These are phyloP conservation scores for Orthosia gracilis DNA, from an alignment of 2,888 invertebrate species.

Conservation along the genomic window DNA sequence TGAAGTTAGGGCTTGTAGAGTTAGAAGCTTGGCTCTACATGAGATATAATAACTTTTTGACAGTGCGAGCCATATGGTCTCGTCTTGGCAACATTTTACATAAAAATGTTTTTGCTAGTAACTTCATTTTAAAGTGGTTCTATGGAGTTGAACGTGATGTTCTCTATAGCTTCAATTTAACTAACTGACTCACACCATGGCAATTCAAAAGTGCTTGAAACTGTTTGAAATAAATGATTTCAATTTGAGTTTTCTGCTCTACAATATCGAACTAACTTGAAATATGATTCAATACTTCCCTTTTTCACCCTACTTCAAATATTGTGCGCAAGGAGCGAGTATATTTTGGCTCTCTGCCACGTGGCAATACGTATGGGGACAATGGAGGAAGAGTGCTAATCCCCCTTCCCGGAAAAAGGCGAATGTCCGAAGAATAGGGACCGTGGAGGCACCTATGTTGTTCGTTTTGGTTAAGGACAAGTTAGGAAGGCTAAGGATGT, in stretches of 20 bases:
- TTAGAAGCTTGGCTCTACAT: too few species aligned
- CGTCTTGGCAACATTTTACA: too few species aligned
- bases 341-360: slow-evolving; percentile 60
- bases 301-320: slow-evolving; percentile 23
- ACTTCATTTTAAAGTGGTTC: too few species aligned
- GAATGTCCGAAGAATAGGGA: slow-evolving; percentile 36
- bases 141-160: too few species aligned
- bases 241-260: background rate
- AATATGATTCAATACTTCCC: slow-evolving; percentile 11
- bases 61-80: too few species aligned
- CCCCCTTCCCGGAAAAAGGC: slow-evolving; percentile 30
- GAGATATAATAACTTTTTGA: too few species aligned
- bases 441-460: background rate
- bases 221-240: too few species aligned
- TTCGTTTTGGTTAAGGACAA: slow-evolving; percentile 3
- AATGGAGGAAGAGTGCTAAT: slow-evolving; percentile 40
- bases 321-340: slow-evolving; percentile 17
- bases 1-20: too few species aligned
- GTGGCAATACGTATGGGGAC: slow-evolving; percentile 18
- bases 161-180: too few species aligned
- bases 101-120: too few species aligned
- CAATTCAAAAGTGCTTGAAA: too few species aligned
- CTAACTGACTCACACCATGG: too few species aligned
- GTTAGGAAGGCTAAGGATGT: background rate
- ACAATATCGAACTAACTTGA: background rate